Conservation (phyloP, 2,113 vertebrate species). For the Peromyscus leucopus region DNA sequence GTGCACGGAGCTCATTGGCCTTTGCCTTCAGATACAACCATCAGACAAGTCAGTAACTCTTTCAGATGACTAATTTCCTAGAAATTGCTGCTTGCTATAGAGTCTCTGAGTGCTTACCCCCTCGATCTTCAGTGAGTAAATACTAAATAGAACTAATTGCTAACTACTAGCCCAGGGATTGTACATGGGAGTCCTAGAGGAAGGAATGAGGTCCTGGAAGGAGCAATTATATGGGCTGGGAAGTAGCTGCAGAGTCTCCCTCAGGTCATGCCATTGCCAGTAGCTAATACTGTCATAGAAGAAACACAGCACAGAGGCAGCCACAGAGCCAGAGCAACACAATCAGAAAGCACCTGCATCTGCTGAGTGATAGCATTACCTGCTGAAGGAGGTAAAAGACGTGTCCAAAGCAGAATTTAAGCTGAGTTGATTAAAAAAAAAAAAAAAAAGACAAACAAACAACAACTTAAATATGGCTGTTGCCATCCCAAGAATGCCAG, state of each 20-base stretch:
- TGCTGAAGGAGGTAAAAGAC: not conserved
- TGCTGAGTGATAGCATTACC: not conserved
- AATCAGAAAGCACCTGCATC: not conserved
- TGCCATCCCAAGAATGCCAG: not conserved
- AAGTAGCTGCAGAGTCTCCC: not conserved
- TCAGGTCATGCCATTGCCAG: not conserved
- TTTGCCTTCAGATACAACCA: not conserved
- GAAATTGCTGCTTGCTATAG: constrained; percentile 13
- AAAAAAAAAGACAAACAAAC: no score
- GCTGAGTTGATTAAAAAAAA: not conserved
- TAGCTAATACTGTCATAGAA: not conserved
- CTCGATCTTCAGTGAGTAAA: not conserved
- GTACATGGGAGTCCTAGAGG: not conserved
- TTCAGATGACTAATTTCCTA: constrained; percentile 48
- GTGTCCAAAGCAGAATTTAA: not conserved
- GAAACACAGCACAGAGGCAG: not conserved
- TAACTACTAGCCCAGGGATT: not conserved
- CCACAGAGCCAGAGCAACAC: not conserved
- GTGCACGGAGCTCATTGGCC: constrained; percentile 15
- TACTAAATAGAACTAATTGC: not conserved
- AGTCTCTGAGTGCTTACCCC: not conserved
- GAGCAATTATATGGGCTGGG: not conserved
- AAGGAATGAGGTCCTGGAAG: not conserved
- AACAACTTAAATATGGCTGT: not conserved
- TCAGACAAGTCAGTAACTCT: constrained; percentile 18